Evolutionary conservation across 2,888 invertebrate genomes (phyloP).

Genomic region (Dendrolimus pini): DNA sequence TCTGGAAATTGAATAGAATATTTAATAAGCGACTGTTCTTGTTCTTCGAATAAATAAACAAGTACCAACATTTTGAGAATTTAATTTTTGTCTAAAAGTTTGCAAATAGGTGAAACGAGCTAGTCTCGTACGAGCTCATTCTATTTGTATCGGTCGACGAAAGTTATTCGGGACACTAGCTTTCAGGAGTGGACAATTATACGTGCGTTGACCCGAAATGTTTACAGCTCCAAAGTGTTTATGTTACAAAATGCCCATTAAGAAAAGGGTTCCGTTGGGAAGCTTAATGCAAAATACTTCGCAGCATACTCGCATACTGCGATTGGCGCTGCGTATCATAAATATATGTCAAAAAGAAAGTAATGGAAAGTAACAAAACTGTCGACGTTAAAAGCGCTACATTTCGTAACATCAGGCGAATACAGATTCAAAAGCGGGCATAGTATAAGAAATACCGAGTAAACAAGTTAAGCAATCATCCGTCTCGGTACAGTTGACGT

Average conservation of each 20-base stretch:
- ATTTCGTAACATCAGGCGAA: background rate
- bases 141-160: constrained; percentile 35
- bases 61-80: constrained; percentile 2
- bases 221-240: constrained; percentile 21
- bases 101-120: constrained; percentile 15
- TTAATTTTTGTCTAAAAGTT: constrained; percentile 13
- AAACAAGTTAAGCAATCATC: too few species aligned
- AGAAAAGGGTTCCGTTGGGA: constrained; percentile 9
- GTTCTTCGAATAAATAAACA: constrained; percentile 10
- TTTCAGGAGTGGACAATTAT: constrained; percentile 44
- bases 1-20: background rate
- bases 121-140: constrained; percentile 19
- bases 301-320: background rate
- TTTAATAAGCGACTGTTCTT: background rate
- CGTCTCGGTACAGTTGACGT: background rate
- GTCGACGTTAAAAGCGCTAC: background rate
- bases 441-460: too few species aligned
- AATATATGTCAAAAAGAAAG: background rate
- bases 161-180: constrained; percentile 48
- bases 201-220: constrained; percentile 43
- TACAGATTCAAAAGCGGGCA: too few species aligned
- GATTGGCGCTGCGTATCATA: background rate
- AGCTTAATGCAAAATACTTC: constrained; percentile 1
- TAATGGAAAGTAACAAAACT: background rate
- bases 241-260: constrained; percentile 7